Evolutionary conservation across 2,113 vertebrate genomes (phyloP).

Genomic region (Gobiocypris rarus): DNA sequence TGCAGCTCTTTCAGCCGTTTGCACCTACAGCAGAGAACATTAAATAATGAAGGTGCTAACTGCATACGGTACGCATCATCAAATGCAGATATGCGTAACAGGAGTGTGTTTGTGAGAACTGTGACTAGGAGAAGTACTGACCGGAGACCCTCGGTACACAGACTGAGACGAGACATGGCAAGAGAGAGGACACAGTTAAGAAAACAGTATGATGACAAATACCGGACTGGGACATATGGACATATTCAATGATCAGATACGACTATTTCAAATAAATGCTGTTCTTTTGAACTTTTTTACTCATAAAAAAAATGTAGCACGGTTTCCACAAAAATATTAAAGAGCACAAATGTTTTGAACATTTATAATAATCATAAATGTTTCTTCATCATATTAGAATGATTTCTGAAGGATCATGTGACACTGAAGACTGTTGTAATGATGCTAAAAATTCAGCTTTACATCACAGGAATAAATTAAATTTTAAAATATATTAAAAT

Average conservation of each 20-base stretch:
- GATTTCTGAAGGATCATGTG: not conserved
- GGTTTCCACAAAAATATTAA: not conserved
- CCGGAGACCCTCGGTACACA: conserved; percentile 95
- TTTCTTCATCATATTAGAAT: not conserved
- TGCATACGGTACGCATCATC: conserved; percentile 10
- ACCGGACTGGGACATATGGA: conserved; percentile 11
- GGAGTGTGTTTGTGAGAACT: conserved; percentile 19
- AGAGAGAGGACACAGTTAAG: conserved; percentile 68
- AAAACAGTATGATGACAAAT: conserved; percentile 46
- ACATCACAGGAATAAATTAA: not conserved
- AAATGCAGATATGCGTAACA: conserved; percentile 34
- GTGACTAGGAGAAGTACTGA: conserved; percentile 77
- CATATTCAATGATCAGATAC: not conserved
- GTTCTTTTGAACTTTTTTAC: not conserved
- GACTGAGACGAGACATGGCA: conserved; percentile 79
- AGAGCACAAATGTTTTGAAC: not conserved
- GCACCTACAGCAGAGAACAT: not conserved
- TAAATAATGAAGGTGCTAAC: not conserved
- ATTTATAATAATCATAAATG: not conserved
- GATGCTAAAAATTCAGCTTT: not conserved
- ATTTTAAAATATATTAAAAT: not conserved
- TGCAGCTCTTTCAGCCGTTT: conserved; percentile 10
- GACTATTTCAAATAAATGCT: not conserved
- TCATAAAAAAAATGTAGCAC: not conserved
- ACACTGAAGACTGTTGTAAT: not conserved